phyloP scores from a whole-genome alignment of 2,113 vertebrate genomes.

The Oreochromis tanganicae region DNA sequence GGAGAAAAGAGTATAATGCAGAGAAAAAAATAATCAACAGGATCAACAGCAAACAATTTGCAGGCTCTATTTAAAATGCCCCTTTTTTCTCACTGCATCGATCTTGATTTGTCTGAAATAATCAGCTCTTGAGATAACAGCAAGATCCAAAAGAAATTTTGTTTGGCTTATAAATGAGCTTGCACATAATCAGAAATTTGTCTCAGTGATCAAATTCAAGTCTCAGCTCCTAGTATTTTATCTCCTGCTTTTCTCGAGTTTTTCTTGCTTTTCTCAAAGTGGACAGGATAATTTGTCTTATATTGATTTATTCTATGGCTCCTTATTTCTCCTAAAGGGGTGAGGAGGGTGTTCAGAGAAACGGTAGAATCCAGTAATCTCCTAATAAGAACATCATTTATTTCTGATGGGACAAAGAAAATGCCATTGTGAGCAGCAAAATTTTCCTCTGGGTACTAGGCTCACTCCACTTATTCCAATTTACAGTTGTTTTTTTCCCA shows the following conservation, averaged over 20 bases:
- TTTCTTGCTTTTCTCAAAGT: not conserved
- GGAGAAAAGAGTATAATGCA: not conserved
- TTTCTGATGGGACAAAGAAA: not conserved
- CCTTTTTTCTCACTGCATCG: not conserved
- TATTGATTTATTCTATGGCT: not conserved
- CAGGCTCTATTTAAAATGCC: not conserved
- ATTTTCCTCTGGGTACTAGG: not conserved
- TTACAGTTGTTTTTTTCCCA: not conserved
- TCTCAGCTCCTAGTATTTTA: not conserved
- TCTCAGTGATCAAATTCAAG: not conserved
- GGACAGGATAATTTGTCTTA: not conserved
- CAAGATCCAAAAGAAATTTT: not conserved
- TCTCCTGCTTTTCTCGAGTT: not conserved
- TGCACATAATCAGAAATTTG: not conserved
- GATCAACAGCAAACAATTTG: not conserved
- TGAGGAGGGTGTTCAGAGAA: not conserved
- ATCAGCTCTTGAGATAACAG: not conserved
- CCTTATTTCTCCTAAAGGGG: not conserved
- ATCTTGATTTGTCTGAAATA: not conserved
- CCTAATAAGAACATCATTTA: not conserved
- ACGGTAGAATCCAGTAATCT: not conserved
- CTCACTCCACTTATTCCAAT: not conserved
- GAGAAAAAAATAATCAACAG: not conserved
- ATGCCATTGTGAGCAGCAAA: not conserved
- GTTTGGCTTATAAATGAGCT: not conserved